These are phyloP conservation scores for Sigmodon hispidus DNA, from an alignment of 2,113 vertebrate species.

Conservation along the genomic window DNA sequence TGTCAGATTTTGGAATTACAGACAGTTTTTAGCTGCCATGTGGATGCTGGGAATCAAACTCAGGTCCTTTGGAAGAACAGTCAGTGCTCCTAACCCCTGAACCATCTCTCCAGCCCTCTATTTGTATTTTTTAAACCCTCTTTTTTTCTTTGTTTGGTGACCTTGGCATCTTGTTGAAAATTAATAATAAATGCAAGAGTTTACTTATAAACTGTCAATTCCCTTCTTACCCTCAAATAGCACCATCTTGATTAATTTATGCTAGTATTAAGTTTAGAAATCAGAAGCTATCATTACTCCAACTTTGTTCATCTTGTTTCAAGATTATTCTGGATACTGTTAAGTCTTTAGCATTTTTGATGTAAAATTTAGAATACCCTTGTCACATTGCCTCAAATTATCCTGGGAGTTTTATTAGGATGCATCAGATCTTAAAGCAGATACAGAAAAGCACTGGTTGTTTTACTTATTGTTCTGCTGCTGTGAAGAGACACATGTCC, in stretches of 20 bases:
- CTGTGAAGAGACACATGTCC: neutral
- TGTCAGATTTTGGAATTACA: no score
- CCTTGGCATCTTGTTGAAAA: neutral
- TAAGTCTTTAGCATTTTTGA: neutral
- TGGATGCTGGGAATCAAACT: no score
- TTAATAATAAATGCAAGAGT: neutral
- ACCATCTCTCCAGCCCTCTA: no score
- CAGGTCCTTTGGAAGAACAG: no score
- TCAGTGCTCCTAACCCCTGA: no score
- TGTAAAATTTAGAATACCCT: neutral
- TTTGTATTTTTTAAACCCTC: no score
- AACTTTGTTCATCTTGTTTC: slow-evolving; percentile 5
- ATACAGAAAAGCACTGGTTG: neutral
- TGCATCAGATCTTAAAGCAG: neutral
- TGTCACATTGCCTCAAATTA: neutral
- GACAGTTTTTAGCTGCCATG: no score
- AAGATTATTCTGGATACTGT: neutral
- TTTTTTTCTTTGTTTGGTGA: neutral
- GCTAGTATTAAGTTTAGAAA: neutral
- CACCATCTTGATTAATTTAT: neutral
- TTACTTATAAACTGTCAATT: neutral
- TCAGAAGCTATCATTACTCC: neutral
- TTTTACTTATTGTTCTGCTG: neutral
- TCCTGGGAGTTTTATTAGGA: neutral
- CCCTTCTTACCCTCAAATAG: neutral